Evolutionary conservation across 2,113 vertebrate genomes (phyloP).

Genomic region (Hoplias malabaricus): DNA sequence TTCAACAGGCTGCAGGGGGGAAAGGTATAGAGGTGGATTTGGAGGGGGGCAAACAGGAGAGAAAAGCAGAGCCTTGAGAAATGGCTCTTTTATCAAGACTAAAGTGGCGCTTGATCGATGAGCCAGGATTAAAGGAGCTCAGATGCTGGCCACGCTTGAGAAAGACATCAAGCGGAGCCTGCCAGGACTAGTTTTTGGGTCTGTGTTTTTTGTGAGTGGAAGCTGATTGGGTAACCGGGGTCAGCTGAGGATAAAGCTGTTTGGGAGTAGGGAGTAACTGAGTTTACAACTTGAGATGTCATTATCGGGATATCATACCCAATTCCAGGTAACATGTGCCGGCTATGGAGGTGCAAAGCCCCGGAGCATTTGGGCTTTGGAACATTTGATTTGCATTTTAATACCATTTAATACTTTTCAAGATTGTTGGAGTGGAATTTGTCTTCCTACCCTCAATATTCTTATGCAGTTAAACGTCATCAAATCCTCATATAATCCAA

Average conservation of each 20-base stretch:
- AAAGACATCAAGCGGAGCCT: slow-evolving; percentile 43
- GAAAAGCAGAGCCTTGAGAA: slow-evolving; percentile 33
- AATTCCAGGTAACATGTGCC: no score
- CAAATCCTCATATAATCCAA: no score
- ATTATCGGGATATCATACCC: no score
- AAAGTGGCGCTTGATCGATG: slow-evolving; percentile 57
- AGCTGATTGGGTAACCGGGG: slow-evolving; percentile 49
- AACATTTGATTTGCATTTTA: no score
- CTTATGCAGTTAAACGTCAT: no score
- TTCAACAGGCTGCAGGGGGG: slow-evolving; percentile 25
- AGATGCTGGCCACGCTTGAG: slow-evolving; percentile 44
- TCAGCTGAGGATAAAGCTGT: slow-evolving; percentile 40
- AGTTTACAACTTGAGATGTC: slow-evolving; percentile 18
- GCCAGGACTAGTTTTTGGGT: slow-evolving; percentile 46
- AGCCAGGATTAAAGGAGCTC: slow-evolving; percentile 50
- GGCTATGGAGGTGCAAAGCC: no score
- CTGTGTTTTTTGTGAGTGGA: slow-evolving; percentile 24
- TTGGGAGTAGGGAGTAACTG: slow-evolving; percentile 1
- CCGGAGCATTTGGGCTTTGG: no score
- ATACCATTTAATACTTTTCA: no score
- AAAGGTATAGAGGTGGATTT: neutral
- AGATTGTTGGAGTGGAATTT: no score
- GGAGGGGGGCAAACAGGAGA: neutral
- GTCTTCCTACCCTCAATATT: no score
- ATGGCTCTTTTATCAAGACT: slow-evolving; percentile 52